Conservation (phyloP, 2,797 vertebrate genomes). For the Psittacula derbiana region DNA sequence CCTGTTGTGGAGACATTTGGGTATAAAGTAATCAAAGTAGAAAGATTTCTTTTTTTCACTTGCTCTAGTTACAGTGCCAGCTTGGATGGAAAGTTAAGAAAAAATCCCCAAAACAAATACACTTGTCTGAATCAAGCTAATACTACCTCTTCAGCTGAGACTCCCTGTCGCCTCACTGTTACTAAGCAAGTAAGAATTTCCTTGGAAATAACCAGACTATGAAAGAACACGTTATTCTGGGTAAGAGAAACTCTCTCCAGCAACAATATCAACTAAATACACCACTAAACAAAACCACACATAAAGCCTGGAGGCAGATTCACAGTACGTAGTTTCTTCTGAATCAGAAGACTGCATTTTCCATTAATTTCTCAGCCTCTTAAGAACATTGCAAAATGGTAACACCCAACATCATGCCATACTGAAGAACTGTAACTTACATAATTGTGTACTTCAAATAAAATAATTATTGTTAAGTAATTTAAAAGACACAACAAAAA, state of each 20-base stretch:
- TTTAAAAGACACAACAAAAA: not conserved
- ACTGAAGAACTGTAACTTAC: not conserved
- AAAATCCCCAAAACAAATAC: not conserved
- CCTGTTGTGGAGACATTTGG: not conserved
- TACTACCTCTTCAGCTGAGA: not conserved
- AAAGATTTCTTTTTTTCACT: not conserved
- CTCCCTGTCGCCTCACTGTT: not conserved
- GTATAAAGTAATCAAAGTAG: not conserved
- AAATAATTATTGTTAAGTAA: not conserved
- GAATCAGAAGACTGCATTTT: not conserved
- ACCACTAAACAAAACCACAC: not conserved
- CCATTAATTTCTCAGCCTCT: not conserved
- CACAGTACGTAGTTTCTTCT: not conserved
- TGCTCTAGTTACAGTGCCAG: not conserved
- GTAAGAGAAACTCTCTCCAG: not conserved
- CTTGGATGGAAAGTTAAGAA: not conserved
- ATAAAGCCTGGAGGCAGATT: not conserved
- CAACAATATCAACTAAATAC: not conserved
- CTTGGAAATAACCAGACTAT: not conserved
- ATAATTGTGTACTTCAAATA: not conserved
- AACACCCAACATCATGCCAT: not conserved
- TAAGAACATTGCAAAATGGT: not conserved
- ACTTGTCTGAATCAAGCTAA: not conserved
- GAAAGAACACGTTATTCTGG: not conserved
- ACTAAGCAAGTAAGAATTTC: not conserved